Conservation (phyloP, 2,888 invertebrate species). For the Chrysina gloriosa region DNA sequence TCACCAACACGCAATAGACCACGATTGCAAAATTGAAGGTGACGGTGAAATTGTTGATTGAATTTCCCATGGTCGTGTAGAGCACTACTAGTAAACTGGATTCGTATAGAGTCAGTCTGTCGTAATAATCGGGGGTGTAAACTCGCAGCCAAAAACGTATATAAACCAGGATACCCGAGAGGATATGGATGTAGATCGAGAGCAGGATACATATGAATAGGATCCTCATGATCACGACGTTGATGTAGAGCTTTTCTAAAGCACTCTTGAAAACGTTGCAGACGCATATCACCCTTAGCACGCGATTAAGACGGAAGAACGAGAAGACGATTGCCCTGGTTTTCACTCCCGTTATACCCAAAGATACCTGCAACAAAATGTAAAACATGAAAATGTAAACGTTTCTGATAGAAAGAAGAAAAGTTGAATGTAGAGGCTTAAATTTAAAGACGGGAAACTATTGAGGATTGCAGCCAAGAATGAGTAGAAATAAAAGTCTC, state of each 20-base stretch:
- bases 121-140: not conserved
- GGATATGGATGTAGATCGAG: constrained; percentile 29
- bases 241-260: constrained; percentile 44
- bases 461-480: no score
- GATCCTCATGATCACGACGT: constrained; percentile 37
- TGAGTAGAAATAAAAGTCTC: no score
- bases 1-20: constrained; percentile 17
- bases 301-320: constrained; percentile 29
- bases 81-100: constrained; percentile 24
- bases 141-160: constrained; percentile 14
- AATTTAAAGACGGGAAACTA: no score
- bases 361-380: not conserved
- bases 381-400: not conserved
- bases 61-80: constrained; percentile 33
- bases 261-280: constrained; percentile 27
- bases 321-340: not conserved
- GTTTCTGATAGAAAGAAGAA: no score
- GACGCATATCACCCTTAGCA: constrained; percentile 40
- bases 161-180: constrained; percentile 27
- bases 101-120: constrained; percentile 12
- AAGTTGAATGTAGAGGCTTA: no score
- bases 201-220: constrained; percentile 34
- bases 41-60: constrained; percentile 27
- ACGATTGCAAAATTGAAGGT: constrained; percentile 28
- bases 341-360: not conserved